These are phyloP conservation scores for Mizuhopecten yessoensis DNA, from an alignment of 1,140 invertebrate species.

Conservation along the genomic window DNA sequence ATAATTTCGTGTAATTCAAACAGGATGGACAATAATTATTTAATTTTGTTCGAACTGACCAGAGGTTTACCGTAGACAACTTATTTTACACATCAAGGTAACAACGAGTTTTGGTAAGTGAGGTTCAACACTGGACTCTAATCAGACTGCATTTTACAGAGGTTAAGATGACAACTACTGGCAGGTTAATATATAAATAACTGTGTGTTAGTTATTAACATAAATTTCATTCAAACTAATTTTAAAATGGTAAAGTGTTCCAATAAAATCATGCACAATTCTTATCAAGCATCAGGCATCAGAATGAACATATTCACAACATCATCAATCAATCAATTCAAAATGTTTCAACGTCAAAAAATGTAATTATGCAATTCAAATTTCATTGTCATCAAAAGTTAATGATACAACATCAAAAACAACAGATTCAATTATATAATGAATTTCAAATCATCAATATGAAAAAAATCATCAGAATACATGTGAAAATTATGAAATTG, in stretches of 20 bases:
- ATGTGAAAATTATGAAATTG: constrained; percentile 24
- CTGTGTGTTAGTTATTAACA: constrained; percentile 27
- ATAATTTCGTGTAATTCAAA: too few relatives aligned
- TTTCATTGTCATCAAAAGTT: constrained; percentile 23
- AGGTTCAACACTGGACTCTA: background rate
- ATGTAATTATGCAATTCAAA: background rate
- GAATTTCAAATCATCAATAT: constrained; percentile 13
- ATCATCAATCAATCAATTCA: constrained; percentile 13
- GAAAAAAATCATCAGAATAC: constrained; percentile 16
- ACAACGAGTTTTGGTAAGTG: background rate
- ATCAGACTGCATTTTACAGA: background rate
- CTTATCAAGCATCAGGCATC: constrained; percentile 37
- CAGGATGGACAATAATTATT: too few relatives aligned
- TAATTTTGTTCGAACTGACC: too few relatives aligned
- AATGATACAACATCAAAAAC: constrained; percentile 29
- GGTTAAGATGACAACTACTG: constrained; percentile 22
- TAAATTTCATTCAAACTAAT: constrained; percentile 31
- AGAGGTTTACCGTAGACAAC: too few relatives aligned
- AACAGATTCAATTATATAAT: background rate
- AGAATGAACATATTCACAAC: constrained; percentile 34
- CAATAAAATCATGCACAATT: constrained; percentile 9
- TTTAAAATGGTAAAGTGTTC: constrained; percentile 12
- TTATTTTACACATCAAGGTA: background rate
- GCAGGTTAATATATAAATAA: constrained; percentile 7
- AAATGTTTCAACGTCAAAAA: background rate